Conservation (phyloP, 2,888 invertebrate genomes). For the Cephus sareptanus region DNA sequence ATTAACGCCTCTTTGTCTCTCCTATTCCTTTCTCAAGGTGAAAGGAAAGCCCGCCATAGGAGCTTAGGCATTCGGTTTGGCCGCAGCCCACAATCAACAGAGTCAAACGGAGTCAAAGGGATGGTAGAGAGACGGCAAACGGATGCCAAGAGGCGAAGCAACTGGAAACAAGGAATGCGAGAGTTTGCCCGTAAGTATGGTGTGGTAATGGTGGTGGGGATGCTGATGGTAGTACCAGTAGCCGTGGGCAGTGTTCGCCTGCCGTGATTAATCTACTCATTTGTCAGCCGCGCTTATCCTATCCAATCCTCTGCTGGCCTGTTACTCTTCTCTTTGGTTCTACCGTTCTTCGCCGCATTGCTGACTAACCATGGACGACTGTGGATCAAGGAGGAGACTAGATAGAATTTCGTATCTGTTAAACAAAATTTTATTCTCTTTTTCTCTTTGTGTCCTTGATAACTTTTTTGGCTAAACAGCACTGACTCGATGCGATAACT, state of each 20-base stretch:
- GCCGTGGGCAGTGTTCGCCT: conserved; percentile 30
- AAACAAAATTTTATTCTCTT: background rate
- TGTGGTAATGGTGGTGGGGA: conserved; percentile 11
- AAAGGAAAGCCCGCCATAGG: background rate
- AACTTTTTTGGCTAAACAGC: background rate
- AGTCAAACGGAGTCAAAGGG: conserved; percentile 4
- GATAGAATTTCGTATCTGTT: background rate
- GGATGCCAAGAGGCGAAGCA: background rate
- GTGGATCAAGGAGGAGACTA: background rate
- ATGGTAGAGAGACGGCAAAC: conserved; percentile 13
- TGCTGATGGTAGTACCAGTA: conserved; percentile 29
- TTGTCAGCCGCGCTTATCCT: conserved; percentile 47
- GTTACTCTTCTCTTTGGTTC: conserved; percentile 17
- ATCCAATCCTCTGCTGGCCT: conserved; percentile 25
- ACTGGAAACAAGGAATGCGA: conserved; percentile 19
- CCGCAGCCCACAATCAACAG: background rate
- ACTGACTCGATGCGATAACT: background rate
- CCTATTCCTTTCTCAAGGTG: background rate
- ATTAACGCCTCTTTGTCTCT: background rate
- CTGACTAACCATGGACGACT: background rate
- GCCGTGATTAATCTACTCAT: conserved; percentile 51
- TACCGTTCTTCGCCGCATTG: background rate
- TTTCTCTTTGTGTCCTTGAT: background rate
- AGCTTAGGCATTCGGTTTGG: background rate
- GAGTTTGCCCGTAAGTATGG: conserved; percentile 10